These are phyloP conservation scores for Hetaerina americana DNA, from an alignment of 1,140 invertebrate species.

Conservation along the genomic window DNA sequence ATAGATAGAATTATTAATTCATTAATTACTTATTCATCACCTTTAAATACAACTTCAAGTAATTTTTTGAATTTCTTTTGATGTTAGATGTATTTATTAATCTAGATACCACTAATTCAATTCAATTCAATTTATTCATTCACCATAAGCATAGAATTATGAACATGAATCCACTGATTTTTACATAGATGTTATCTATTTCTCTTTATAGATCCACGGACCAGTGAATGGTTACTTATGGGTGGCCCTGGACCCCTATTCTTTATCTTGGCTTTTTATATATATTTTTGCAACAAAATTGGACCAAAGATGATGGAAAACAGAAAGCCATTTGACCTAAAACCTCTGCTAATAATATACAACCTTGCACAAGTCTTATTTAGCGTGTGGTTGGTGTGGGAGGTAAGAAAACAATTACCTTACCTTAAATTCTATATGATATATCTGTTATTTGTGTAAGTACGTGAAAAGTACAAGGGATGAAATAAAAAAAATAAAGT, in stretches of 20 bases:
- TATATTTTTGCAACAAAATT: conserved; percentile 27
- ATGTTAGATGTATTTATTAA: background rate
- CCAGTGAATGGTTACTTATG: conserved; percentile 38
- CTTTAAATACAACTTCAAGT: too few relatives aligned
- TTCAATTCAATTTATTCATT: background rate
- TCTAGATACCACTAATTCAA: background rate
- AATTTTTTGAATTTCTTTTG: background rate
- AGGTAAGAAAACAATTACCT: conserved; percentile 21
- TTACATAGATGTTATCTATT: conserved; percentile 5
- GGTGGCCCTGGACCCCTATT: conserved; percentile 33
- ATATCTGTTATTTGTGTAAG: too few relatives aligned
- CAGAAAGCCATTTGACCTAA: conserved; percentile 31
- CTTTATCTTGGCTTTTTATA: conserved; percentile 28
- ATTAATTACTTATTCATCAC: background rate
- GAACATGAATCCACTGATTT: background rate
- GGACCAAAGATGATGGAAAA: conserved; percentile 36
- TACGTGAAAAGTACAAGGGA: too few relatives aligned
- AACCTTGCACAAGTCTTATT: conserved; percentile 33
- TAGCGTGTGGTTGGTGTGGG: conserved; percentile 28
- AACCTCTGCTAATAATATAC: conserved; percentile 33
- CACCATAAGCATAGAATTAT: background rate
- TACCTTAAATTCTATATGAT: background rate
- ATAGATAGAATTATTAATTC: too few relatives aligned
- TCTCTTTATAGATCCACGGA: conserved; percentile 27
- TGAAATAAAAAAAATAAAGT: too few relatives aligned